These are phyloP conservation scores for human (Homo sapiens) DNA, from an alignment of 2,113 vertebrate species.

Conservation along the genomic window DNA sequence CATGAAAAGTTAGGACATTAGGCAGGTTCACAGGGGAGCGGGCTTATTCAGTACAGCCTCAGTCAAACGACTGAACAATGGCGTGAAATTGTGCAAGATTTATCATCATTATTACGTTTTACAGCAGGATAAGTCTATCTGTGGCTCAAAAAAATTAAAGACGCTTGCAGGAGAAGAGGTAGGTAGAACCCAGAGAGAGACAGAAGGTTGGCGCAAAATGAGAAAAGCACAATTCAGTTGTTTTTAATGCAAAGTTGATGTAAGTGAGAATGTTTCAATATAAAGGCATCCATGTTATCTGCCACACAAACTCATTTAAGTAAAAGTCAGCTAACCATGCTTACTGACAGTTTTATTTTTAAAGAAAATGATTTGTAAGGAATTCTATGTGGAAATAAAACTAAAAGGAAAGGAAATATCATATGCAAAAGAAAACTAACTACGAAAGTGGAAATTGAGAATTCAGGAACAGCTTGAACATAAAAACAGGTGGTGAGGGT, in stretches of 20 bases:
- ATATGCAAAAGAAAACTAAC: background rate
- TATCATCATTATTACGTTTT: background rate
- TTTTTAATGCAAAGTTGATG: background rate
- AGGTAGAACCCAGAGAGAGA: background rate
- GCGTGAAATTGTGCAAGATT: background rate
- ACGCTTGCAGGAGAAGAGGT: background rate
- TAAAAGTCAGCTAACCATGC: background rate
- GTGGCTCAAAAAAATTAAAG: background rate
- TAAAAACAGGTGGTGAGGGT: background rate
- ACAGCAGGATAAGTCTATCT: background rate
- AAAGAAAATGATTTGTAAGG: background rate
- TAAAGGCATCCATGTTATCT: background rate
- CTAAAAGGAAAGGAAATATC: background rate
- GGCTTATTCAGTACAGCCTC: background rate
- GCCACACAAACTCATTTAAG: background rate
- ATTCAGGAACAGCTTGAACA: background rate
- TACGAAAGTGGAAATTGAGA: background rate
- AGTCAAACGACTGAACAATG: background rate
- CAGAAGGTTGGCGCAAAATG: background rate
- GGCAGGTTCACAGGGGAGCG: background rate
- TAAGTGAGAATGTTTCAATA: background rate
- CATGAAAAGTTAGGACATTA: background rate
- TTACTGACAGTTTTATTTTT: background rate
- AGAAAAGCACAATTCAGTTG: background rate
- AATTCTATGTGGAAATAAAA: background rate